Base-by-base conservation (phyloP, 2,888 invertebrate species). In the Thymelicus lineola region DNA sequence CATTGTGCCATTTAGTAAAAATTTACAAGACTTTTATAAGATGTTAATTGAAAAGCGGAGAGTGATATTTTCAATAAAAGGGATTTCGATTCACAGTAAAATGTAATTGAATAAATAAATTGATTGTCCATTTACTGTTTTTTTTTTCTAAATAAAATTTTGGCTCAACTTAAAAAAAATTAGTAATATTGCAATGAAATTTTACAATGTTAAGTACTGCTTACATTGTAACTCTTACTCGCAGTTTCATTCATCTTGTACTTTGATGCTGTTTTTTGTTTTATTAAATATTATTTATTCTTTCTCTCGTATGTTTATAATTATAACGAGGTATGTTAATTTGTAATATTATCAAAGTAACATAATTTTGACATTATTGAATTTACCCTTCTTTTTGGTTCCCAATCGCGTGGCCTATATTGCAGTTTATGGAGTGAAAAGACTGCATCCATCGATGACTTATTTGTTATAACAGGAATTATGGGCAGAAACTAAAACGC, bases 401-500 rank as follows among this genome's bases (percentile, higher is more conserved):
- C 12, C 28, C 45, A 45, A 45, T 60, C 45, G 45, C 3, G 15
- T 7, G 61, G 61, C 61, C 61, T 61, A 45, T 61, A 61, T 61
- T 15, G 61, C 61, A 61, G 61, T 35, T 50, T 1, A n/a, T n/a
- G 61, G 1, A 35, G 61, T 10, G 61, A 15, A 61, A 28, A n/a
- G 15, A 48, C 61, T 61, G 48, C 48, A 61, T 35, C 61, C 50
- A 50, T 17, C 17, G 17, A 17, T 50, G 50, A 50, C 7, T 50
- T 17, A 48, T 48, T 17, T 3, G 1, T 9, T 17, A 17, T 17
- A 7, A 9, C 17, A 2, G 50, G 10, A 9, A 7, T 7, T 50
- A 4, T 50, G 17, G 7, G 9, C 9, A 50, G 50, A 17, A 20
- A 50, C 46, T 46, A n/a, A 7, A 6, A 48, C 12, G 45, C 46